Evolutionary conservation across 2,888 invertebrate species (phyloP).

Genomic region (Tiliacea aurago): DNA sequence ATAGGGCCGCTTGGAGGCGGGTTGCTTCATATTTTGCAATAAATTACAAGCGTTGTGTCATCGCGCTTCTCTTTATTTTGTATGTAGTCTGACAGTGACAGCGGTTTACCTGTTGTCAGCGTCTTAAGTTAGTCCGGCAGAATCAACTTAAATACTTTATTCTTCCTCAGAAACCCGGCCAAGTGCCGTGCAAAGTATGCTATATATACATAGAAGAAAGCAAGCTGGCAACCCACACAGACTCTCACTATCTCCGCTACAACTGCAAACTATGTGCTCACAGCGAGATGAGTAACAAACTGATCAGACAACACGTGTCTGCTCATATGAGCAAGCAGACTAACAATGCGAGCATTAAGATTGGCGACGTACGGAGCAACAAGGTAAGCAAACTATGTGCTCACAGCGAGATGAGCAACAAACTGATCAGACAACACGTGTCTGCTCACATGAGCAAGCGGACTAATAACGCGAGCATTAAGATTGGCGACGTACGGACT

Average conservation of each 20-base stretch:
- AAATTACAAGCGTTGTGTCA: too few species aligned
- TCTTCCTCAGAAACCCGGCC: conserved; percentile 72
- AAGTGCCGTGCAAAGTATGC: conserved; percentile 79
- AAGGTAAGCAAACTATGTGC: conserved; percentile 55
- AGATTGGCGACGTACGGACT: conserved; percentile 70
- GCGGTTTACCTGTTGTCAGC: too few species aligned
- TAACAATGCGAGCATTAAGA: conserved; percentile 73
- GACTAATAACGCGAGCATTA: conserved; percentile 69
- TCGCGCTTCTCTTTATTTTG: too few species aligned
- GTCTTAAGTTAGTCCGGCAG: too few species aligned
- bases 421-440: background rate
- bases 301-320: conserved; percentile 72
- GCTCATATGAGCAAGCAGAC: conserved; percentile 68
- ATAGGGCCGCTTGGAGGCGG: too few species aligned
- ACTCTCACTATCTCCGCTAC: conserved; percentile 77
- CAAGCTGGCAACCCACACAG: conserved; percentile 69
- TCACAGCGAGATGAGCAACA: background rate
- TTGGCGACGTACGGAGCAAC: conserved; percentile 66
- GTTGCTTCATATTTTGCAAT: too few species aligned
- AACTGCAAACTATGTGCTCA: conserved; percentile 79
- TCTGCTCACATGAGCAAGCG: conserved; percentile 6
- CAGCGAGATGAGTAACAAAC: conserved; percentile 68
- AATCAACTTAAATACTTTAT: background rate
- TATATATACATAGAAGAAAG: conserved; percentile 76
- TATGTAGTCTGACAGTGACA: too few species aligned